phyloP scores from a whole-genome alignment of 2,797 vertebrate species.

The Siniperca undulata region DNA sequence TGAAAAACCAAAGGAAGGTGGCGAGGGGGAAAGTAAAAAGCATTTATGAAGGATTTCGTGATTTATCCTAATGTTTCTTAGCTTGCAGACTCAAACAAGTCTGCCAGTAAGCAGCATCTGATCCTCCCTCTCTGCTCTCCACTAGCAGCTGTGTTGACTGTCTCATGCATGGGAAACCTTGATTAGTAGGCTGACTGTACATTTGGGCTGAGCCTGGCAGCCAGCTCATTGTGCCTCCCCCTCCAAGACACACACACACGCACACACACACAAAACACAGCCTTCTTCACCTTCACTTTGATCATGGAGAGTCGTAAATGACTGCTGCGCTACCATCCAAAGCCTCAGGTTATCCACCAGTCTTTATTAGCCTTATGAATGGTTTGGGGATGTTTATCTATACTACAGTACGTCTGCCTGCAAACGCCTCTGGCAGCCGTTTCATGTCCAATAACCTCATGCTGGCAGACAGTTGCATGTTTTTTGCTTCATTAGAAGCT shows the following conservation, averaged over 20 bases:
- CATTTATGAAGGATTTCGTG: constrained; percentile 6
- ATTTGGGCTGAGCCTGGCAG: constrained; percentile 53
- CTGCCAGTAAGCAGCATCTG: constrained; percentile 30
- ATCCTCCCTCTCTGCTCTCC: constrained; percentile 35
- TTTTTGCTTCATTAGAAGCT: constrained; percentile 68
- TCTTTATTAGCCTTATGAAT: constrained; percentile 77
- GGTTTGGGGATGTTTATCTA: constrained; percentile 67
- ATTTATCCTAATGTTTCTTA: constrained; percentile 27
- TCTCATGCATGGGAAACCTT: constrained; percentile 68
- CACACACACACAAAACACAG: constrained; percentile 29
- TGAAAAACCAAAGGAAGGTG: constrained; percentile 6
- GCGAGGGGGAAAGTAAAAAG: not conserved
- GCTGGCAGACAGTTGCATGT: constrained; percentile 42
- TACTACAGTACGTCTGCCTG: constrained; percentile 46
- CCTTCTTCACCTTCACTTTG: constrained; percentile 62
- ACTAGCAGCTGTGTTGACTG: constrained; percentile 77
- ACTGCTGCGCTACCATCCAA: constrained; percentile 45
- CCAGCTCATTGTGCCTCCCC: constrained; percentile 37
- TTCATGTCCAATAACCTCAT: constrained; percentile 56
- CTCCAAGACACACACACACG: constrained; percentile 22
- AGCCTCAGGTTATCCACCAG: constrained; percentile 64
- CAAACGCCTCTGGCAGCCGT: constrained; percentile 54
- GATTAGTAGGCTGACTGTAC: constrained; percentile 71
- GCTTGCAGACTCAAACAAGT: constrained; percentile 31
- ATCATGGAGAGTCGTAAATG: constrained; percentile 66